Percentiles rank a stretch among this genome's conserved stretches.
Evolutionary conservation across 2,797 vertebrate species (phyloP).

Genomic region (Schizothorax lantsangensis): DNA sequence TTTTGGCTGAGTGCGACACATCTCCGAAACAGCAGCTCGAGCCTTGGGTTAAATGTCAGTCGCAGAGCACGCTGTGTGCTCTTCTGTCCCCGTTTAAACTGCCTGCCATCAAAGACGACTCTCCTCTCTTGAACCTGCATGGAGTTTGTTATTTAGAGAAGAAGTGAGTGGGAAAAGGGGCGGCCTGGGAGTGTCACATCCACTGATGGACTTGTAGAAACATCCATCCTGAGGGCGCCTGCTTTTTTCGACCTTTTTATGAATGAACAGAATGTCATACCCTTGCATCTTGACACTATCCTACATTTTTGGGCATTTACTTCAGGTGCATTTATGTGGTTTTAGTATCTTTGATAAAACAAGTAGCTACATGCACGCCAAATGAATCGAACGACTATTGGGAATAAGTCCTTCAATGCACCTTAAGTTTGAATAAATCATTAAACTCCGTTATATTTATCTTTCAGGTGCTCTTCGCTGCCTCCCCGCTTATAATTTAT

Average conservation of each 20-base stretch:
- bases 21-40: constrained; percentile 44
- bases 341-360: constrained; percentile 31
- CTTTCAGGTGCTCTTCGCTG: constrained; percentile 36
- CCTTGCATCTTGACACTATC: constrained; percentile 6
- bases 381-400: constrained; percentile 5
- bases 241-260: constrained; percentile 27
- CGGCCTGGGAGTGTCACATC: constrained; percentile 33
- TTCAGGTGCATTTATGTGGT: neutral
- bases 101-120: constrained; percentile 28
- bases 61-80: constrained; percentile 23
- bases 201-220: constrained; percentile 34
- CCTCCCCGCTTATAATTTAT: constrained; percentile 36
- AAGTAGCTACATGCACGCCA: neutral
- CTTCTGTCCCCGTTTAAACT: constrained; percentile 52
- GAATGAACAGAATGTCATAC: constrained; percentile 35
- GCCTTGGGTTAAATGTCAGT: constrained; percentile 60
- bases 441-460: constrained; percentile 44
- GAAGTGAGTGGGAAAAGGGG: constrained; percentile 15
- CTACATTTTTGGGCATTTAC: neutral
- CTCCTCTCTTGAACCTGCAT: constrained; percentile 51
- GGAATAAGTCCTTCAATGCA: constrained; percentile 38
- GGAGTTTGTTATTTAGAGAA: constrained; percentile 53
- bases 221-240: constrained; percentile 23
- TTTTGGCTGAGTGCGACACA: constrained; percentile 46
- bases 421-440: constrained; percentile 44